These are phyloP conservation scores for Drosophila meridiana DNA, from an alignment of 2,888 invertebrate species.

Conservation along the genomic window DNA sequence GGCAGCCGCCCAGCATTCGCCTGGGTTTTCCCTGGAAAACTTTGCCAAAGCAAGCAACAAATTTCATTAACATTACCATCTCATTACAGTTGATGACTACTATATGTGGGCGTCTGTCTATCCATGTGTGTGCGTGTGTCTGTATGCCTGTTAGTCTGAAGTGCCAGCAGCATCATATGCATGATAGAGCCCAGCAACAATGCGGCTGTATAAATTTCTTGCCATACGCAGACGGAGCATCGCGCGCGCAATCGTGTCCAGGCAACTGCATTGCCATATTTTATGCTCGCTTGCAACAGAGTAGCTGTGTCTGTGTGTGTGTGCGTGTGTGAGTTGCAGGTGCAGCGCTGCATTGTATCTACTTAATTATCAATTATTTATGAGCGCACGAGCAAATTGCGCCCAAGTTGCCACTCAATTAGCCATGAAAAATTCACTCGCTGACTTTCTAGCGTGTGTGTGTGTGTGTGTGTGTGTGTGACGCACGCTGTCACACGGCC, in stretches of 20 bases:
- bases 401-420: constrained; percentile 79
- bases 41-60: constrained; percentile 65
- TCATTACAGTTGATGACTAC: constrained; percentile 75
- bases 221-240: constrained; percentile 8
- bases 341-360: constrained; percentile 31
- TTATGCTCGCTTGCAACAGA: constrained; percentile 13
- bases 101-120: constrained; percentile 22
- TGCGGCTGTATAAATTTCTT: constrained; percentile 17
- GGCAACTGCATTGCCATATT: constrained; percentile 15
- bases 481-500: constrained; percentile 6
- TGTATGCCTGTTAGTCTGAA: neutral
- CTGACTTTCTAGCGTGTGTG: constrained; percentile 32
- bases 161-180: constrained; percentile 16
- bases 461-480: constrained; percentile 4
- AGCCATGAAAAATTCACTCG: constrained; percentile 72
- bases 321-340: constrained; percentile 35
- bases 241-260: constrained; percentile 25
- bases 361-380: constrained; percentile 75
- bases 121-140: constrained; percentile 11
- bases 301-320: constrained; percentile 5
- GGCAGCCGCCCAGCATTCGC: constrained; percentile 26
- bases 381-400: constrained; percentile 61
- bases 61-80: constrained; percentile 79
- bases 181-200: constrained; percentile 12
- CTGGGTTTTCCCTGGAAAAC: constrained; percentile 40